Conservation (phyloP, 2,797 vertebrate genomes). For the Trachops cirrhosus region DNA sequence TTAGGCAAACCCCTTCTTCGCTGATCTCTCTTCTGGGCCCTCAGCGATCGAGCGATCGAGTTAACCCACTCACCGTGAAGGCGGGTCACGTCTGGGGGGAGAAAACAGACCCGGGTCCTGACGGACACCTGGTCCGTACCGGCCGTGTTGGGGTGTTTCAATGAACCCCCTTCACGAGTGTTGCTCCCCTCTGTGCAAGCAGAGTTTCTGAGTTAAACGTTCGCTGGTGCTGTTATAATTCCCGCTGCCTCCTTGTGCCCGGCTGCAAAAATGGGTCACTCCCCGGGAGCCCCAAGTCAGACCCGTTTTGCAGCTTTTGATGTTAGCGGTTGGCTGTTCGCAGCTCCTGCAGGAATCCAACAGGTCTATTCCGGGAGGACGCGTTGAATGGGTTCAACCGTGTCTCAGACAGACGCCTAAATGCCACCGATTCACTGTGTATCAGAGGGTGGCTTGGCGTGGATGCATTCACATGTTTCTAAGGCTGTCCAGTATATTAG, state of each 20-base stretch:
- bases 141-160: background rate
- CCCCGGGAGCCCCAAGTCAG: background rate
- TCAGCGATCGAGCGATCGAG: background rate
- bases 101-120: too few species aligned
- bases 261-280: constrained; percentile 40
- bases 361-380: constrained; percentile 49
- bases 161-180: background rate
- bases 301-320: constrained; percentile 32
- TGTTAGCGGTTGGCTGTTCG: background rate
- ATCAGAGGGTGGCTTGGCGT: background rate
- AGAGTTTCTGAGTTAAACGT: background rate
- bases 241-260: background rate
- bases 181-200: background rate
- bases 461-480: background rate
- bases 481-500: background rate
- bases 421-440: constrained; percentile 18
- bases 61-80: fast-evolving
- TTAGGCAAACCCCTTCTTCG: background rate
- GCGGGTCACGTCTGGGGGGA: background rate
- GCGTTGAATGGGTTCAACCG: background rate
- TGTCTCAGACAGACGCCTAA: background rate
- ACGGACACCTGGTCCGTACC: background rate
- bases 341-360: background rate
- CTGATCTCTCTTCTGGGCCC: background rate
- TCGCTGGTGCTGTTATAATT: background rate